These are phyloP conservation scores for Lepidurus arcticus DNA, from an alignment of 1,140 invertebrate species.

Conservation along the genomic window DNA sequence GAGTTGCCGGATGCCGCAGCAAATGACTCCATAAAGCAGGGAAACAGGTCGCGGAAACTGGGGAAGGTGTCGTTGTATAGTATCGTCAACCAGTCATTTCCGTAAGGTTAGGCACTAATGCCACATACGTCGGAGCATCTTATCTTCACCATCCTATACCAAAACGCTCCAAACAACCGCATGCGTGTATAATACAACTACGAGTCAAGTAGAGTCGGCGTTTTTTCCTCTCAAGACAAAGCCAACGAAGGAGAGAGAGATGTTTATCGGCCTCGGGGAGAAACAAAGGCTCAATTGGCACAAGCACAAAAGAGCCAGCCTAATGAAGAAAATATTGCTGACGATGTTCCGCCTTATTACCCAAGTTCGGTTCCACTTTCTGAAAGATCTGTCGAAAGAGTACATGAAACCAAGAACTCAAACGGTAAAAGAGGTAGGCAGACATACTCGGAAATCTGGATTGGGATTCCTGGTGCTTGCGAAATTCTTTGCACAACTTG, in stretches of 20 bases:
- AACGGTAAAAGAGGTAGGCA: neutral
- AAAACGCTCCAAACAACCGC: neutral
- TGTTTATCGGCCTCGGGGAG: neutral
- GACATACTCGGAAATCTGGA: too few species aligned
- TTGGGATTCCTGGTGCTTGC: too few species aligned
- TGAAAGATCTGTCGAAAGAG: neutral
- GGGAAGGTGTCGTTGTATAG: neutral
- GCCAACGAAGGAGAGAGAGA: neutral
- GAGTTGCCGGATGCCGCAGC: slow-evolving; percentile 12
- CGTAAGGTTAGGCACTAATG: neutral
- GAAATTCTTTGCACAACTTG: too few species aligned
- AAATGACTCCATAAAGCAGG: neutral
- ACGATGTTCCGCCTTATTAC: slow-evolving; percentile 1
- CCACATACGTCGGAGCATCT: neutral
- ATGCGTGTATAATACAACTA: neutral
- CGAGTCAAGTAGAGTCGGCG: neutral
- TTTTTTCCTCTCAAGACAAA: neutral
- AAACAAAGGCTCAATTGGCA: neutral
- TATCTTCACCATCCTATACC: neutral
- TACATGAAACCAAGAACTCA: neutral
- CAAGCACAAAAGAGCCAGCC: neutral
- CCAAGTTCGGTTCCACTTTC: neutral
- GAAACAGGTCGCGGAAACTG: slow-evolving; percentile 20
- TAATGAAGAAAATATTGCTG: slow-evolving; percentile 22
- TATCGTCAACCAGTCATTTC: slow-evolving; percentile 13